phyloP scores from a whole-genome alignment of 2,113 vertebrate genomes.

The Coreoperca whiteheadi region DNA sequence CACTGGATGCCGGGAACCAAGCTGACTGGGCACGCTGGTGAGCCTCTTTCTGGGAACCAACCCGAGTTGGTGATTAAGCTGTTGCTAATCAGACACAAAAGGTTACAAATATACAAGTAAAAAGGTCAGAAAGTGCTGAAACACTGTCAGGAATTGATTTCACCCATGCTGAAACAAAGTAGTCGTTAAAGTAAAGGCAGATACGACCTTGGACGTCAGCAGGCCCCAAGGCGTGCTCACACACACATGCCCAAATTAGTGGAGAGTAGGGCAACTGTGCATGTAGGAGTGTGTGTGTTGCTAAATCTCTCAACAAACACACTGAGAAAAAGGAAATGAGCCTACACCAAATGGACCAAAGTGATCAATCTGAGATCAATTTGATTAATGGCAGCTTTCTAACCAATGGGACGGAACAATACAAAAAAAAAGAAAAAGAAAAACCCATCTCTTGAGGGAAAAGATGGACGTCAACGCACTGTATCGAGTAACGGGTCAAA shows the following conservation, averaged over 20 bases:
- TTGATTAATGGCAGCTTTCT: conserved; percentile 54
- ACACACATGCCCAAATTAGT: conserved; percentile 34
- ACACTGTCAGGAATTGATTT: conserved; percentile 33
- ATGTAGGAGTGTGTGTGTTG: conserved; percentile 20
- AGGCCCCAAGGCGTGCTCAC: conserved; percentile 50
- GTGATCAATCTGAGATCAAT: conserved; percentile 57
- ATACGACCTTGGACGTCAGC: conserved; percentile 70
- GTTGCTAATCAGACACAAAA: conserved; percentile 54
- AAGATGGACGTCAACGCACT: conserved; percentile 45
- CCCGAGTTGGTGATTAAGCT: conserved; percentile 54
- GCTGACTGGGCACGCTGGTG: conserved; percentile 40
- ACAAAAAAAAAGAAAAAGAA: neutral
- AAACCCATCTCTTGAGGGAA: neutral
- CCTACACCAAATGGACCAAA: conserved; percentile 33
- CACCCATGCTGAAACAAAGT: conserved; percentile 55
- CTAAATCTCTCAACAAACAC: conserved; percentile 46
- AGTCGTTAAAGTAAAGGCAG: conserved; percentile 50
- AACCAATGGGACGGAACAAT: conserved; percentile 16
- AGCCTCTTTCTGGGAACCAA: conserved; percentile 67
- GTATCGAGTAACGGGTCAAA: conserved; percentile 54
- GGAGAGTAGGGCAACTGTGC: conserved; percentile 28
- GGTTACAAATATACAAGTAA: conserved; percentile 28
- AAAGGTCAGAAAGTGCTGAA: conserved; percentile 40
- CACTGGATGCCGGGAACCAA: conserved; percentile 26
- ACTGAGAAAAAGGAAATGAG: conserved; percentile 43